Evolutionary conservation across 2,113 vertebrate genomes (phyloP).

Genomic region (Arenaria interpres): DNA sequence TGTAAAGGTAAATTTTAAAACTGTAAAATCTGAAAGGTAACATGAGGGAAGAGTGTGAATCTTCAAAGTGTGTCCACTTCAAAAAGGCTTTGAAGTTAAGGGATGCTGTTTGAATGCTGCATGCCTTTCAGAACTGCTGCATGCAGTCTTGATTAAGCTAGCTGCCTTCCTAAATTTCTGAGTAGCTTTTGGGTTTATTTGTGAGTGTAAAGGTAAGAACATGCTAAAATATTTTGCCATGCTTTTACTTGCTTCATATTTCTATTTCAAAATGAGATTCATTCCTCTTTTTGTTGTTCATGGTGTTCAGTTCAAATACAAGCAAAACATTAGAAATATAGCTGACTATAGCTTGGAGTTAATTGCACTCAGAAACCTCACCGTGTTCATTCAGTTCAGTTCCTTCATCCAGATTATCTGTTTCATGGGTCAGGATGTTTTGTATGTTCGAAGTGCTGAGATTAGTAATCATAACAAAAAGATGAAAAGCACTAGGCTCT

Average conservation of each 20-base stretch:
- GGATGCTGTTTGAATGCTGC: background rate
- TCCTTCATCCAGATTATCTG: background rate
- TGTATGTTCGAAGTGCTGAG: background rate
- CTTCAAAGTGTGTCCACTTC: background rate
- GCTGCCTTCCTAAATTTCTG: background rate
- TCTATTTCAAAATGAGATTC: background rate
- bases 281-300: background rate
- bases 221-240: background rate
- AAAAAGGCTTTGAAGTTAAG: conserved; percentile 28
- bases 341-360: background rate
- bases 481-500: background rate
- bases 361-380: background rate
- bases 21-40: background rate
- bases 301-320: background rate
- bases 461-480: conserved; percentile 5
- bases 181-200: background rate
- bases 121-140: background rate
- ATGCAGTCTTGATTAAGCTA: background rate
- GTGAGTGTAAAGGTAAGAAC: background rate
- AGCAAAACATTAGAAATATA: background rate
- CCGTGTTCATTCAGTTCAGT: background rate
- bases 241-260: background rate
- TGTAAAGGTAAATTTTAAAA: conserved; percentile 10
- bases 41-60: background rate
- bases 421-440: background rate